Base-by-base conservation (phyloP, 2,797 vertebrate genomes). In the Spinibarbus caldwelli region DNA sequence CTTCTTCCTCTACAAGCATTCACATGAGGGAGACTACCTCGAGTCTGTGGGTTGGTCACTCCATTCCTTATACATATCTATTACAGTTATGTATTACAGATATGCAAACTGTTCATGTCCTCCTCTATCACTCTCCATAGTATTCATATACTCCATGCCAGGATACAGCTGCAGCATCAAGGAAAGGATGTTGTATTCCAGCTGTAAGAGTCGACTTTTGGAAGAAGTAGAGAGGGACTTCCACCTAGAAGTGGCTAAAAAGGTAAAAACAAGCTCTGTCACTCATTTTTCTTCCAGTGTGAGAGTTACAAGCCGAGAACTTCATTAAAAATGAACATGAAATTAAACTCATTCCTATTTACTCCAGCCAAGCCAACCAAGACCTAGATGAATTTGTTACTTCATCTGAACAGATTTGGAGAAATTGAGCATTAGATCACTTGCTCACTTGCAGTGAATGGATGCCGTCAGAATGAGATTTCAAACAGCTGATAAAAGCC, bases 141-240 rank as follows among this genome's bases (percentile, higher is more conserved):
- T 99, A 82, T 99, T 99, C 87, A 98, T 99, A 91, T 99, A 99
- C 95, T 99, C 98, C 80, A 99, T 99, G 98, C 98, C 98, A 0
- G 98, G 98, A 6, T 99, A 98, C 95, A 97, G 96, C 92, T 99
- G 98, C 93, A 98, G 97, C 91, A 97, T 99, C 91, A 99, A 97
- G 90, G 98, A 99, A 90, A 95, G 98, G 75, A 99, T 99, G 98
- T 93, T 99, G 29, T 99, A 99, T 92, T 99, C 98, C 82, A 99
- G 97, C 96, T 99, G 98, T 93, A 99, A 99, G 93, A 98, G 97
- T 93, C 96, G 96, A 80, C 95, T 99, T 89, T 95, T 99, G 21
- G 98, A 99, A 88, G 97, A 97, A 0, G 96, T 96, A 89, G 98
- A 99, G 92, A 96, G 96, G 92, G 97, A 97, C 76, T 98, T 97